A percentile compares a stretch with the other conserved stretches of the same genome.
Conservation (phyloP, 2,113 vertebrate genomes). For the Bos javanicus region DNA sequence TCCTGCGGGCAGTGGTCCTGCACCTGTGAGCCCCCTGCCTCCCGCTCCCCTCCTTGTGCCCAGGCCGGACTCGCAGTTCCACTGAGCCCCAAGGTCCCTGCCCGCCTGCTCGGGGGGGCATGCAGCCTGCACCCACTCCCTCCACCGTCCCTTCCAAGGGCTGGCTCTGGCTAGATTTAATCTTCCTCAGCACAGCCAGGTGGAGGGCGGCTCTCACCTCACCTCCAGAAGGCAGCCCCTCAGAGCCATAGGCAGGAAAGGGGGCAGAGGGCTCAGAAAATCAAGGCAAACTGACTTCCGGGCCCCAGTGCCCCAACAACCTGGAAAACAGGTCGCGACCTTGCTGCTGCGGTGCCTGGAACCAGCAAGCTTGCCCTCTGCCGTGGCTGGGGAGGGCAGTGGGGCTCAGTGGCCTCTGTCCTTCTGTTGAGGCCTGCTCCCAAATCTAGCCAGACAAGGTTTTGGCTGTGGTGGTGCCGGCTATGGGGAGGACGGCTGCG, state of each 20-base stretch:
- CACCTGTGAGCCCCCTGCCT: neutral
- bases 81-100: neutral
- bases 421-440: neutral
- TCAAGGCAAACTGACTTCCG: neutral
- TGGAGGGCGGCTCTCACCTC: neutral
- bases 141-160: neutral
- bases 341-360: neutral
- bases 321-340: neutral
- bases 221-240: neutral
- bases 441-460: neutral
- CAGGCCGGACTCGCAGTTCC: too few species aligned
- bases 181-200: neutral
- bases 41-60: fast-evolving
- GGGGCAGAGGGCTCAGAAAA: neutral
- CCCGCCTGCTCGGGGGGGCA: neutral
- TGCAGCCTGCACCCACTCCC: neutral
- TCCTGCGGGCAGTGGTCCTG: fast-evolving
- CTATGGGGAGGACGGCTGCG: fast-evolving
- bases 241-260: neutral
- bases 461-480: too few species aligned
- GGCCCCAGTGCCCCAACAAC: neutral
- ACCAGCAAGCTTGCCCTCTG: neutral
- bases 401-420: neutral
- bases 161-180: neutral
- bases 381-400: neutral